Evolutionary conservation across 23 tunicate species (phyloP), one percentile per base, ranked within the genome.

Genomic region (Botrylloides violaceus): DNA sequence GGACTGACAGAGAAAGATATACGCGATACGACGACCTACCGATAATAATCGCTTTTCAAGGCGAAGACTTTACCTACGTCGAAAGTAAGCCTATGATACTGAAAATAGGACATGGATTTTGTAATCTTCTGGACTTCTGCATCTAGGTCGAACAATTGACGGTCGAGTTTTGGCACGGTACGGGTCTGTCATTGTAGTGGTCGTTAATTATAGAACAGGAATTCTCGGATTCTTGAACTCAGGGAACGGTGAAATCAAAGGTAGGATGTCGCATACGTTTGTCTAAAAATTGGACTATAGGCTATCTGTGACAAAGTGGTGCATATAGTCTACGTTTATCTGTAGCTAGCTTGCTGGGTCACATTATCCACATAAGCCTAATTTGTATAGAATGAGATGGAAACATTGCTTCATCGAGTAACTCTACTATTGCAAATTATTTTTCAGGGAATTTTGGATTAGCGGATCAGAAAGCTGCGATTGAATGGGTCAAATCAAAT

Each of bases 381-480:
- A n/a, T 21, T 21, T 21, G n/a, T 49, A 49, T 21, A 49, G 58
- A 1, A 49, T 19, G 58, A 21, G 20, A 49, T 49, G 58, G n/a
- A 49, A 49, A 19, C 21, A 19, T 0, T 21, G 58, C 58, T 1
- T 19, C n/a, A 49, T 19, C 21, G 58, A 49, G 20, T 19, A 19
- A n/a, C 0, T 19, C 58, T n/a, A 19, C n/a, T 49, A n/a, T n/a
- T n/a, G n/a, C n/a, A n/a, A n/a, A n/a, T 60, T 1, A 20, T 20
- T n/a, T 2, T 68, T 6, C 74, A 68, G 74, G 74, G 26, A 68
- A 68, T 43, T 68, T 37, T 25, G 74, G 74, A 5, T 28, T 68
- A 4, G 24, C 26, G 36, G 74, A 68, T 37, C 74, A 68, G 28
- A 39, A 43, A 25, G 32, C 28, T 22, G 74, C 74, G 29, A 68